Percentiles rank a stretch among this genome's conserved stretches.
phyloP scores from a whole-genome alignment of 2,113 vertebrate genomes.

The Pampusana beccarii region DNA sequence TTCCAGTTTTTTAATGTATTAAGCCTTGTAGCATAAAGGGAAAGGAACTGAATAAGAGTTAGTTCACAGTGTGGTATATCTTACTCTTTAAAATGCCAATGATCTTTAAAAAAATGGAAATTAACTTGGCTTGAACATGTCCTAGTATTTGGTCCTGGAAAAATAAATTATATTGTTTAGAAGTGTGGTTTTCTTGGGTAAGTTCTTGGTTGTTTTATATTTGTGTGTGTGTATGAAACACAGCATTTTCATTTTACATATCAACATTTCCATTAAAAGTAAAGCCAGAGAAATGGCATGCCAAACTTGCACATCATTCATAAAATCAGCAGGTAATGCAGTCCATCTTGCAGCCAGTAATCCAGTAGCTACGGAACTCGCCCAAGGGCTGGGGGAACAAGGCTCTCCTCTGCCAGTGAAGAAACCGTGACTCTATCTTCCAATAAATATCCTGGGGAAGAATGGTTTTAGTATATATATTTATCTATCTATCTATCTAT shows the following conservation, averaged over 20 bases:
- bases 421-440: not conserved
- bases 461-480: not conserved
- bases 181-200: not conserved
- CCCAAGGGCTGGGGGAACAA: not conserved
- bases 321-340: not conserved
- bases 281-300: not conserved
- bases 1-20: not conserved
- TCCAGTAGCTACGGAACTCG: not conserved
- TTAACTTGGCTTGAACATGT: not conserved
- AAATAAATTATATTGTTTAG: not conserved
- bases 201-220: not conserved
- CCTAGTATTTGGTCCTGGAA: not conserved
- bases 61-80: not conserved
- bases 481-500: not conserved
- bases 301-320: not conserved
- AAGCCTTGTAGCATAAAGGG: not conserved
- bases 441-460: not conserved
- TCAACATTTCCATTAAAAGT: not conserved
- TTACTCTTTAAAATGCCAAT: not conserved
- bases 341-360: not conserved
- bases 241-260: not conserved
- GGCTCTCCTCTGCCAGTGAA: too few relatives aligned
- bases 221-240: not conserved
- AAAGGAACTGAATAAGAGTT: not conserved
- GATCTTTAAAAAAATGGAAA: not conserved